Evolutionary conservation across 2,888 invertebrate genomes (phyloP).

Genomic region (Polyommatus icarus): DNA sequence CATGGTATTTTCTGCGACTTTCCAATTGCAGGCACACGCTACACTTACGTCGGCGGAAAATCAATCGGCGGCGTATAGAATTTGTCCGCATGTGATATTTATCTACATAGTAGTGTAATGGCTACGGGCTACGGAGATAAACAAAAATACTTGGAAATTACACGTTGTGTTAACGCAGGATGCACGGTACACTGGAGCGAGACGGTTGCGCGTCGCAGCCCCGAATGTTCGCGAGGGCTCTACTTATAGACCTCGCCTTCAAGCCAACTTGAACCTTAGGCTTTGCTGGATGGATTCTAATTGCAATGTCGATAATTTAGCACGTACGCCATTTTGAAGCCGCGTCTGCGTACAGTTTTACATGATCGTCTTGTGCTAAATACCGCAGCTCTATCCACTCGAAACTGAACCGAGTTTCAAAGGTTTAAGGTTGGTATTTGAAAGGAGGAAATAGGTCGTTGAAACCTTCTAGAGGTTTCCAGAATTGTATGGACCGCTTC

Average conservation of each 20-base stretch:
- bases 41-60: slow-evolving; percentile 6
- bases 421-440: slow-evolving; percentile 44
- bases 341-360: slow-evolving; percentile 50
- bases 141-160: slow-evolving; percentile 62
- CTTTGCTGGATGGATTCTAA: slow-evolving; percentile 35
- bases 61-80: slow-evolving; percentile 4
- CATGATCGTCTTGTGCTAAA: slow-evolving; percentile 44
- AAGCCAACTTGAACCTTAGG: slow-evolving; percentile 42
- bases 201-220: slow-evolving; percentile 72
- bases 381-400: slow-evolving; percentile 36
- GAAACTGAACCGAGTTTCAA: slow-evolving; percentile 42
- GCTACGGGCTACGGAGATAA: slow-evolving; percentile 40
- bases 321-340: slow-evolving; percentile 44
- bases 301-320: slow-evolving; percentile 32
- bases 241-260: slow-evolving; percentile 39
- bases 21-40: slow-evolving; percentile 16
- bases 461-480: slow-evolving; percentile 47
- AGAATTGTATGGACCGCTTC: slow-evolving; percentile 76
- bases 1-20: slow-evolving; percentile 15
- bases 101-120: slow-evolving; percentile 4
- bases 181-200: slow-evolving; percentile 77
- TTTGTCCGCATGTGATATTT: slow-evolving; percentile 14
- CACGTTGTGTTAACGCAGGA: slow-evolving; percentile 68
- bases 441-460: slow-evolving; percentile 36
- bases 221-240: slow-evolving; percentile 55